Base-by-base conservation (phyloP, 1,140 invertebrate genomes). In the Diachasmimorpha longicaudata region DNA sequence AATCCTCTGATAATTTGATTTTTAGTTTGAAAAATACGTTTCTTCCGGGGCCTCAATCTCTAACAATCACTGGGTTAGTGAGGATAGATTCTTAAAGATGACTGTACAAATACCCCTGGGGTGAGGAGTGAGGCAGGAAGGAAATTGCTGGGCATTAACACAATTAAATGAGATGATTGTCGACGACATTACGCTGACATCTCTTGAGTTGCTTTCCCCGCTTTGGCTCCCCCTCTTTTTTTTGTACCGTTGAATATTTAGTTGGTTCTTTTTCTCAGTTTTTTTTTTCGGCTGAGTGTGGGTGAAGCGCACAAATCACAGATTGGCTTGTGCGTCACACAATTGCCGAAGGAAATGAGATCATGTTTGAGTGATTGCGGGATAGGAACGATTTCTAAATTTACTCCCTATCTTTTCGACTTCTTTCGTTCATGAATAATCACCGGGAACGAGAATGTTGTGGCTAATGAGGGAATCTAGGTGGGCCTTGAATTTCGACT, bases 271-370 rank as follows among this genome's bases (percentile, higher is more conserved):
- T 39, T 36, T 39, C 36, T 39, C 8, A 68, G n/a, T n/a, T 36
- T 66, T 68, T 68, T 68, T 68, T 39, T 37, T 37, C 36, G 36
- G 36, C 36, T 9, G n/a, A 37, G 66, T 36, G 66, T 68, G 66
- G 66, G 66, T 68, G 36, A 68, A 68, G 31, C 36, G 31, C 1
- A 52, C 25, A 68, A 68, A 68, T 68, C 25, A 68, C 36, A 21
- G 66, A 68, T 63, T 63, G 58, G 58, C 58, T 25, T 23, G 23
- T 63, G 58, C 58, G 23, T 39, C 58, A 72, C 36, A 68, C 74
- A 82, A 84, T 81, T 81, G 79, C 81, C 36, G 76, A 84, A 85
- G 84, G 82, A 85, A 85, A 85, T 84, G 83, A 84, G 82, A 85
- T 85, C 83, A 85, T 85, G 83, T 85, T 83, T 83, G 82, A 84